Base-by-base conservation (phyloP, 2,797 vertebrate genomes). In the Muscicapa comitata region DNA sequence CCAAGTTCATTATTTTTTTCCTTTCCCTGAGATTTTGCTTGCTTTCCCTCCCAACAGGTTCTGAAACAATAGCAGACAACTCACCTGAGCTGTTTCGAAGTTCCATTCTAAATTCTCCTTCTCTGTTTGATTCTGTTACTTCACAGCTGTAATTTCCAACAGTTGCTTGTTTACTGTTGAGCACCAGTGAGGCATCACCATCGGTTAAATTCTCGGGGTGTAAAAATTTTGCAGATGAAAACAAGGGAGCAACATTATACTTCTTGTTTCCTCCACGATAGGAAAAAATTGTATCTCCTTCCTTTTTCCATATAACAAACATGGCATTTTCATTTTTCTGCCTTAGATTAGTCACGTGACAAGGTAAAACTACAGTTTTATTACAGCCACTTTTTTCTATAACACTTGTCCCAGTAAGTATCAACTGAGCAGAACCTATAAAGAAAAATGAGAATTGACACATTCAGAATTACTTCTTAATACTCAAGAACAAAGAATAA, bases 131-230 rank as follows among this genome's bases (percentile, higher is more conserved):
- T 93, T 98, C 98, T 63, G 94, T 97, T n/a, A 98, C 97, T 96
- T 97, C 95, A 42, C 98, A 98, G 6, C 74, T 97, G 74, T 98
- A 98, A 95, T 98, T 98, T 84, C 98, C 98, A 38, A 17, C 6
- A 12, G 19, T 5, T 11, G 97, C 96, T 7, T 98, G 18, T 1
- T 2, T 4, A 54, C 17, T 71, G 15, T 10, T 4, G 47, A 98
- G 62, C 47, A 3, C 50, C 40, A 98, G 87, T 5, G 98, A 98
- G 31, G 97, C 97, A 85, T 33, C 13, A 20, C 98, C 98, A 2
- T 48, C 74, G 13, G 65, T 3, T 81, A 98, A 92, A n/a, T 95
- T 79, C 2, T 1, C 0, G 11, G 6, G 10, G 37, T 65, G 85
- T 3, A n/a, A 3, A 10, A 98, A 91, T 20, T 6, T 23, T 58